Conservation (phyloP, 2,888 invertebrate genomes). For the Drosophila demipolita region DNA sequence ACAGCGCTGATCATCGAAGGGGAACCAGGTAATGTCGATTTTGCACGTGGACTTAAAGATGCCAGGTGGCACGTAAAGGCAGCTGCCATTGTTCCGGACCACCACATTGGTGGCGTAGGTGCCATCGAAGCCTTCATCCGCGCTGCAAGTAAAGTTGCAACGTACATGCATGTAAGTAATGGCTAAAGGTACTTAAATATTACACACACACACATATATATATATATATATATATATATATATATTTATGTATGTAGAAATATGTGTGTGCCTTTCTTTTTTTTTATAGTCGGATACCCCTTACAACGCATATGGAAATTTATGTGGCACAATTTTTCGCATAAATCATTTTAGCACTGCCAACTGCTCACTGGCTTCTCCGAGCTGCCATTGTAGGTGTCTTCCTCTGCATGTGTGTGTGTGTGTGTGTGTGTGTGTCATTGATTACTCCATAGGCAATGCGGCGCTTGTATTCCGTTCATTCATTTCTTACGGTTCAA, state of each 20-base stretch:
- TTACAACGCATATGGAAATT: conserved; percentile 55
- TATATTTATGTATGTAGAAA: no score
- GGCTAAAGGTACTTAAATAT: conserved; percentile 21
- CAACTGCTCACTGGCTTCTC: conserved; percentile 32
- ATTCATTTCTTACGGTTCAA: conserved; percentile 51
- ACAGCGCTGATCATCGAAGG: conserved; percentile 99
- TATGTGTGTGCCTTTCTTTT: no score
- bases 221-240: no score
- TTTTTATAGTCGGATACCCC: conserved; percentile 42
- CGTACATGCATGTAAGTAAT: conserved; percentile 34
- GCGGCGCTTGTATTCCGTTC: conserved; percentile 41
- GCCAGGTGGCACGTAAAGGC: conserved; percentile 98
- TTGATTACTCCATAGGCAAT: conserved; percentile 64
- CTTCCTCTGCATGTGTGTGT: neutral
- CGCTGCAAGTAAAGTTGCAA: conserved; percentile 87
- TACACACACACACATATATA: conserved; percentile 12
- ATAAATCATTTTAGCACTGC: conserved; percentile 61
- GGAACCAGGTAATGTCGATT: conserved; percentile 99
- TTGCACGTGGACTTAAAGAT: conserved; percentile 99
- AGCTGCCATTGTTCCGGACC: conserved; percentile 96
- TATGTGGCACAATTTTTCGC: conserved; percentile 63
- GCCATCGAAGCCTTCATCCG: conserved; percentile 99
- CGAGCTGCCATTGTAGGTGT: neutral
- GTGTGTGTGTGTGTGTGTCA: conserved; percentile 14
- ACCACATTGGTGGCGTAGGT: conserved; percentile 99